A percentile compares a stretch with the other conserved stretches of the same genome.
phyloP scores from a whole-genome alignment of 1,140 invertebrate genomes.

The Anastrepha obliqua region DNA sequence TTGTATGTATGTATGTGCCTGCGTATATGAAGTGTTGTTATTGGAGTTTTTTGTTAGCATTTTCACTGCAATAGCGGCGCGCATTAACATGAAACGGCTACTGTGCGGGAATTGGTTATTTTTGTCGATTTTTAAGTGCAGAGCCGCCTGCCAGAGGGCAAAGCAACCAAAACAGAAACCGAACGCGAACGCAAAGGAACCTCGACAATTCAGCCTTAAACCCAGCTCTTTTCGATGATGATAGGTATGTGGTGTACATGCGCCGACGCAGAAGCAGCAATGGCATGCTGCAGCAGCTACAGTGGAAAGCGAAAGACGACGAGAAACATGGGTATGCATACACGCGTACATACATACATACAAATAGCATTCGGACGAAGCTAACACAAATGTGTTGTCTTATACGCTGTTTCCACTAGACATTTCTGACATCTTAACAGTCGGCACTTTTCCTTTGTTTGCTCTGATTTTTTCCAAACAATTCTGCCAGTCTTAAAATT shows the following conservation, averaged over 20 bases:
- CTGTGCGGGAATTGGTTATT: conserved; percentile 49
- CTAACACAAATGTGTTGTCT: too few species aligned
- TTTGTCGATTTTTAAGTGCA: conserved; percentile 7
- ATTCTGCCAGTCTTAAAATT: too few species aligned
- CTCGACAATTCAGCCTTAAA: not conserved
- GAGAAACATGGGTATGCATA: not conserved
- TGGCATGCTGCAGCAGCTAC: not conserved
- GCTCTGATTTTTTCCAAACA: too few species aligned
- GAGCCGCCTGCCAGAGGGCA: conserved; percentile 41
- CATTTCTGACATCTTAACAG: too few species aligned
- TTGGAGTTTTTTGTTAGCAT: conserved; percentile 15
- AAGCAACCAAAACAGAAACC: conserved; percentile 1
- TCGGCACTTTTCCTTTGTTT: too few species aligned
- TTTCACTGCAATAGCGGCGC: conserved; percentile 37
- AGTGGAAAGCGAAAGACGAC: not conserved
- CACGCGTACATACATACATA: not conserved
- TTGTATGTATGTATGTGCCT: not conserved
- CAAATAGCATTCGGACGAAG: too few species aligned
- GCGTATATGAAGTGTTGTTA: not conserved
- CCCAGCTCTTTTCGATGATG: not conserved
- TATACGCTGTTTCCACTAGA: too few species aligned
- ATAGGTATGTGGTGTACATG: conserved; percentile 13
- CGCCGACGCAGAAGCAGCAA: not conserved
- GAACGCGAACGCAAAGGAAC: not conserved
- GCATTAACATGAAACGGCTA: conserved; percentile 55